Evolutionary conservation across 2,113 vertebrate species (phyloP), one percentile per base, ranked within the genome.

Genomic region (Globicephala melas): DNA sequence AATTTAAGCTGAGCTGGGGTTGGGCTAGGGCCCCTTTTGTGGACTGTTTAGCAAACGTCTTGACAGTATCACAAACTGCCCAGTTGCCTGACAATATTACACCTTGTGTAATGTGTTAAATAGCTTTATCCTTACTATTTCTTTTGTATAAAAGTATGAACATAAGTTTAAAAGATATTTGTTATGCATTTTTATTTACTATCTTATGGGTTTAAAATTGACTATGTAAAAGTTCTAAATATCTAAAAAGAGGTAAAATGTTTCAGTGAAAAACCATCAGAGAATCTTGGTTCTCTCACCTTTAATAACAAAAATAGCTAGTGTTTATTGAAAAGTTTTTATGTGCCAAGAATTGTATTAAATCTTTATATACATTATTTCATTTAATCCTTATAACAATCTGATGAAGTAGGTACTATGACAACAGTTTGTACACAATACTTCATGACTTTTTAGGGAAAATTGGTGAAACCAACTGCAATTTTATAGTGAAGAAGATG

Each of bases 111-210:
- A 79, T 63, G 7, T 62, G 31, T 60, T 76, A 58, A 71, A 47
- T 28, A 96, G 65, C 53, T 86, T 63, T 83, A 70, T 33, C 82
- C 33, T 93, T 84, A 70, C 47, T 91, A 55, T 91, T 44, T 92
- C 50, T 89, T 94, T 85, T 95, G 60, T 28, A 58, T 58, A 58
- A 38, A 80, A 80, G 26, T 71, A 93, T 53, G 33, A 87, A 91
- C 20, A 25, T 82, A 86, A 4, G 5, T 84, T 97, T 84, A 68
- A 95, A 90, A 58, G 38, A 89, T 20, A 96, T 65, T 71, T 95
- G 13, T 91, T 94, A 85, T n/a, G 5, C 36, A 60, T 82, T 73
- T 91, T 94, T 33, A 79, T 71, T 50, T 67, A 88, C 73, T 31
- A 89, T 44, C 36, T 83, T 91, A 70, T 44, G 10, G 33, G 62